Base-by-base conservation (phyloP, 2,888 invertebrate genomes). In the Flabesymbios commensalis region DNA sequence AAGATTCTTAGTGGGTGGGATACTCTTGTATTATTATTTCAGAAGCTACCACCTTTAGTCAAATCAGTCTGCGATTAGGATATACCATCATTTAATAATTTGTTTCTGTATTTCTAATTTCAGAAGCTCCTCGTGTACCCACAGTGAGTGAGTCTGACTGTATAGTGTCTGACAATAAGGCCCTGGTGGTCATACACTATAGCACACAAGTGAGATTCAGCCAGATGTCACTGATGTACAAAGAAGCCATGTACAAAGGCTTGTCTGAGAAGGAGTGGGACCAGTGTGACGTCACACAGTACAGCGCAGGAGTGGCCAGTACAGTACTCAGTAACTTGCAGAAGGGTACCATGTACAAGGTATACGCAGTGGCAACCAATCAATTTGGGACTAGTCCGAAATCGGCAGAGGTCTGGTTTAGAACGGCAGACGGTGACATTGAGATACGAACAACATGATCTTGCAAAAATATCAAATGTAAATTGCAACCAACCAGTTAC, bases 261-360 rank as follows among this genome's bases (percentile, higher is more conserved):
- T 31, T 65, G 24, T 61, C 62, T 3, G 68, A 66, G 61, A 68
- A 68, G 29, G 26, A 52, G 14, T 68, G 64, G 63, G 31, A 47
- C n/a, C 19, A 26, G 7, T 41, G 39, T 3, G 53, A 61, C 19
- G 31, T 59, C 3, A 28, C 48, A n/a, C 43, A 63, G 19, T 32
- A 55, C 7, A 7, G 39, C 24, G 41, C 43, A 36, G 68, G 65
- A 3, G 33, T 42, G 17, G 61, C 39, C n/a, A 33, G 33, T 2
- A 22, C 55, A 2, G 41, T 60, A 14, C 49, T 68, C 10, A 22
- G 24, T 7, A 53, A 36, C 43, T 59, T 68, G 10, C 31, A 39
- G n/a, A 29, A 43, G 1, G 65, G 61, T 22, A 66, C 56, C 0
- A 58, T 67, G 59, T 68, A 68, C 55, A 39, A 59, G 42, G 36